phyloP scores from a whole-genome alignment of 2,113 vertebrate species.

The Aleadryas rufinucha region DNA sequence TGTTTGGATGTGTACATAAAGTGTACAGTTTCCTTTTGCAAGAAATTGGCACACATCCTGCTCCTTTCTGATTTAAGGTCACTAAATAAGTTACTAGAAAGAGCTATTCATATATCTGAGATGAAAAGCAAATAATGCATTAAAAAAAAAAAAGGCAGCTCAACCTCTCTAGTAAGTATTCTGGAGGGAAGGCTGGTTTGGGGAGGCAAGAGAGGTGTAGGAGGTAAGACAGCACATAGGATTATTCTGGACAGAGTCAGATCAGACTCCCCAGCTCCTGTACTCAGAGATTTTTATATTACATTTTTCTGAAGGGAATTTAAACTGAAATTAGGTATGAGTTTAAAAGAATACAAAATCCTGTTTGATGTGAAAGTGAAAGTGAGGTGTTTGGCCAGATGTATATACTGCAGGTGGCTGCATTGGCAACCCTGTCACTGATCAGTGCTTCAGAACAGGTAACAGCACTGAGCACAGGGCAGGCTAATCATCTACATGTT shows the following conservation, averaged over 20 bases:
- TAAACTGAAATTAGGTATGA: background rate
- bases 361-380: conserved; percentile 31
- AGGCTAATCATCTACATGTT: background rate
- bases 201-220: background rate
- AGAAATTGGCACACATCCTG: background rate
- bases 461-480: background rate
- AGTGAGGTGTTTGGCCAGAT: background rate
- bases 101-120: background rate
- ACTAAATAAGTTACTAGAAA: background rate
- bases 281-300: background rate
- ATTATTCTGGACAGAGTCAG: background rate
- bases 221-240: background rate
- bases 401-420: background rate
- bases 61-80: background rate
- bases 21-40: background rate
- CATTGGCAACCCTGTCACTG: background rate
- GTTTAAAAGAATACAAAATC: background rate
- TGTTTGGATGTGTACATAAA: background rate
- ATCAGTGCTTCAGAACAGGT: background rate
- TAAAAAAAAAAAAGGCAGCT: background rate
- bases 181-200: background rate
- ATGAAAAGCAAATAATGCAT: background rate
- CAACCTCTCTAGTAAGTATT: background rate
- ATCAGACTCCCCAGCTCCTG: background rate
- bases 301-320: background rate